Evolutionary conservation across 2,797 vertebrate genomes (phyloP).

Genomic region (Cephalopachus bancanus): DNA sequence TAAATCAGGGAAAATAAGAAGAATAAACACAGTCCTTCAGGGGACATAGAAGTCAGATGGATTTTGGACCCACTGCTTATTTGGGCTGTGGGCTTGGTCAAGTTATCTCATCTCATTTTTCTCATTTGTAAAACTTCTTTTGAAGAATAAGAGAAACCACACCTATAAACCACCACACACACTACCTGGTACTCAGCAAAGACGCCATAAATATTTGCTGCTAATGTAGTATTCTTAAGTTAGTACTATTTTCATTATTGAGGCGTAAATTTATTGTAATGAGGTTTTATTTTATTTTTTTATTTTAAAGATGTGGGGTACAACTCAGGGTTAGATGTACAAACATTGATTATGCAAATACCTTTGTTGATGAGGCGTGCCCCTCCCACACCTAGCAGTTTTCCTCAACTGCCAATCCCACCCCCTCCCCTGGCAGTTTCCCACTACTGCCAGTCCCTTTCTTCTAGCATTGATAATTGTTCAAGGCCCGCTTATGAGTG

Average conservation of each 20-base stretch:
- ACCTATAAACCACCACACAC: neutral
- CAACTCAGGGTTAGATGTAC: no score
- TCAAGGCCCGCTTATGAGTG: no score
- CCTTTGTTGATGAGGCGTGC: no score
- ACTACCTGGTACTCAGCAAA: neutral
- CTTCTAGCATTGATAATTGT: no score
- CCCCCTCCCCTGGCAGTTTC: no score
- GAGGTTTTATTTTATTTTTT: no score
- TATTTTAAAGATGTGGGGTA: no score
- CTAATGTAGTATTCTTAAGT: fast-evolving
- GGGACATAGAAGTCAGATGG: neutral
- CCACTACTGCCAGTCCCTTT: no score
- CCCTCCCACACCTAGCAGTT: no score
- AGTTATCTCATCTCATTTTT: neutral
- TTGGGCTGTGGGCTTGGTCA: neutral
- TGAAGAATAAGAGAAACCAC: neutral
- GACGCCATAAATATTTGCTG: fast-evolving
- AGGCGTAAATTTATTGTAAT: neutral
- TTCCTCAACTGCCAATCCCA: no score
- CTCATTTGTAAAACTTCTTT: neutral
- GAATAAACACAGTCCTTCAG: no score
- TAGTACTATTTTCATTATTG: fast-evolving
- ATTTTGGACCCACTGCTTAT: neutral
- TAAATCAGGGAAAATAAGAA: neutral
- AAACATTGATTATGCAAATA: no score